phyloP scores from a whole-genome alignment of 2,888 invertebrate species.

The Mactromeris polynyma region DNA sequence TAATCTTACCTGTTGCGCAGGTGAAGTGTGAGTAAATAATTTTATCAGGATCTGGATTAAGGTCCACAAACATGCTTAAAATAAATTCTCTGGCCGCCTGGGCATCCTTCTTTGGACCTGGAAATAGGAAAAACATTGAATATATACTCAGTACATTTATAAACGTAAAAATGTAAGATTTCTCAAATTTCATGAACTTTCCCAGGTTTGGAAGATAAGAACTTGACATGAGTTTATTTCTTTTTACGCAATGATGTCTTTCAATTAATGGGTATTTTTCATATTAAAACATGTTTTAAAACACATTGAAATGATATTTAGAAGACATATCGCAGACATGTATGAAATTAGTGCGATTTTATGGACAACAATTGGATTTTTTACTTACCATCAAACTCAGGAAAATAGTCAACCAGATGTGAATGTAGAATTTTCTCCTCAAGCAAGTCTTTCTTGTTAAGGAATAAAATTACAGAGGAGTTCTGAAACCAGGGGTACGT shows the following conservation, averaged over 20 bases:
- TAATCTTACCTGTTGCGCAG: conserved; percentile 97
- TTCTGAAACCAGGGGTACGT: conserved; percentile 99
- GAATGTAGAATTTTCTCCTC: conserved; percentile 99
- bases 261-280: no score
- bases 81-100: conserved; percentile 99
- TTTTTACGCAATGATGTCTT: no score
- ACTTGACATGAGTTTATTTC: no score
- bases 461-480: conserved; percentile 99
- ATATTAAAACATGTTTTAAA: no score
- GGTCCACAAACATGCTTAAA: conserved; percentile 99
- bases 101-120: conserved; percentile 87
- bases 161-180: no score
- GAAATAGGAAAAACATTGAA: conserved; percentile 45
- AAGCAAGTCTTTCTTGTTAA: conserved; percentile 99
- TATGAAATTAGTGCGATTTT: no score
- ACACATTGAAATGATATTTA: no score
- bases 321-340: no score
- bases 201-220: no score
- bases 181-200: no score
- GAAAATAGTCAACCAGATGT: conserved; percentile 99
- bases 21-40: conserved; percentile 99
- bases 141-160: no score
- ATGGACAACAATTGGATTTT: not conserved
- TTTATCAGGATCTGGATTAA: conserved; percentile 99
- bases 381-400: conserved; percentile 98